phyloP scores from a whole-genome alignment of 2,113 vertebrate genomes.

The Heliornis fulica region DNA sequence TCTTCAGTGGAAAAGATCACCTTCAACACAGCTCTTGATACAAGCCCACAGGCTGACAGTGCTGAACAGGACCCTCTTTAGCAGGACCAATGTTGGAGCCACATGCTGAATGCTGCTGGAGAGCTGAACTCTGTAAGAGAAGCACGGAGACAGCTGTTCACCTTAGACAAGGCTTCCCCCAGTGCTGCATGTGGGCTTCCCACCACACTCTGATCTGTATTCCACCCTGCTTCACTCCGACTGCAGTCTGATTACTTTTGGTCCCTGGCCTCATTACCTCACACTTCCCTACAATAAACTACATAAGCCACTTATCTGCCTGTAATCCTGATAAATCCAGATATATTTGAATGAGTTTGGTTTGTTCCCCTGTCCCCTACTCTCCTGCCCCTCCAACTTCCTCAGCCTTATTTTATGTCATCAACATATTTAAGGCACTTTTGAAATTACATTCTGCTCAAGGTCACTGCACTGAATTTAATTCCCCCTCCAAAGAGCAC shows the following conservation, averaged over 20 bases:
- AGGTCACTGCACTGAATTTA: not conserved
- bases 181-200: not conserved
- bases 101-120: not conserved
- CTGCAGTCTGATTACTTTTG: not conserved
- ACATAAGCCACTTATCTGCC: not conserved
- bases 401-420: not conserved
- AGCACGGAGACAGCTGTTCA: not conserved
- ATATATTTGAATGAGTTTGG: not conserved
- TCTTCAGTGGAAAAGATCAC: not conserved
- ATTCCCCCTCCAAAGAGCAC: not conserved
- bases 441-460: not conserved
- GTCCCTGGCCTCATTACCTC: not conserved
- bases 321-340: not conserved
- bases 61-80: not conserved
- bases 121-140: not conserved
- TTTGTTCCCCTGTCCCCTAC: not conserved
- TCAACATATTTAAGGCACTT: conserved; percentile 11
- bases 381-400: not conserved
- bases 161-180: not conserved
- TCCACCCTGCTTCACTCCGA: not conserved
- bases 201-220: not conserved
- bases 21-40: not conserved
- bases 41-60: not conserved
- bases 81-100: not conserved
- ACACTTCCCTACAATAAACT: not conserved